Evolutionary conservation across 2,888 invertebrate genomes (phyloP).

Genomic region (Acrobasis repandana): DNA sequence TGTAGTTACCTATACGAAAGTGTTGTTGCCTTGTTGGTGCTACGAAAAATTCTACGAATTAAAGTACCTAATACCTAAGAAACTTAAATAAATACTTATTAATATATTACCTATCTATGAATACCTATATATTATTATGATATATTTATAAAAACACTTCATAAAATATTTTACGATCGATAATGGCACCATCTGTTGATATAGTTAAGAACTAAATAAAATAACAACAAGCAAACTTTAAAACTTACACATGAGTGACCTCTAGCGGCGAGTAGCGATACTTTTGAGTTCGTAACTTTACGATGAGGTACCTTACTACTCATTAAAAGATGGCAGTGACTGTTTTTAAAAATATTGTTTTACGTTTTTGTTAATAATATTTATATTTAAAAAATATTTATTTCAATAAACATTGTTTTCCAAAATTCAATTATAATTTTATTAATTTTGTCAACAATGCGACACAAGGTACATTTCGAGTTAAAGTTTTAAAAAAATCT

Average conservation of each 20-base stretch:
- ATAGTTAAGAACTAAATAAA: constrained; percentile 56
- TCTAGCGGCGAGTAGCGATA: constrained; percentile 66
- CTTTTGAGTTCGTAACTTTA: constrained; percentile 40
- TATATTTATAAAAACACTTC: too few species aligned
- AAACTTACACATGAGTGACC: constrained; percentile 57
- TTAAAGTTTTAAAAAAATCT: too few species aligned
- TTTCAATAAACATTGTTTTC: too few species aligned
- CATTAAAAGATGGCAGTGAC: constrained; percentile 64
- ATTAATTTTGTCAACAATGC: too few species aligned
- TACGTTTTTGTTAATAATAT: background rate
- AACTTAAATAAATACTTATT: too few species aligned
- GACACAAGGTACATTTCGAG: too few species aligned
- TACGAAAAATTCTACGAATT: constrained; percentile 23
- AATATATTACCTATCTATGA: background rate
- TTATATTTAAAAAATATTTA: too few species aligned
- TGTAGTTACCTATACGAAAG: too few species aligned
- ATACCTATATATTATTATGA: too few species aligned
- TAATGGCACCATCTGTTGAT: constrained; percentile 67
- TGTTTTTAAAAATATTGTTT: background rate
- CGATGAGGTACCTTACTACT: constrained; percentile 39
- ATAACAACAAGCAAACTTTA: constrained; percentile 50
- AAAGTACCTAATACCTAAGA: too few species aligned
- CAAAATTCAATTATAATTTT: too few species aligned
- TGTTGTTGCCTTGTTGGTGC: too few species aligned
- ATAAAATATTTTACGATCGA: background rate